These are phyloP conservation scores for Crypturellus undulatus DNA, from an alignment of 2,113 vertebrate genomes.

Conservation along the genomic window DNA sequence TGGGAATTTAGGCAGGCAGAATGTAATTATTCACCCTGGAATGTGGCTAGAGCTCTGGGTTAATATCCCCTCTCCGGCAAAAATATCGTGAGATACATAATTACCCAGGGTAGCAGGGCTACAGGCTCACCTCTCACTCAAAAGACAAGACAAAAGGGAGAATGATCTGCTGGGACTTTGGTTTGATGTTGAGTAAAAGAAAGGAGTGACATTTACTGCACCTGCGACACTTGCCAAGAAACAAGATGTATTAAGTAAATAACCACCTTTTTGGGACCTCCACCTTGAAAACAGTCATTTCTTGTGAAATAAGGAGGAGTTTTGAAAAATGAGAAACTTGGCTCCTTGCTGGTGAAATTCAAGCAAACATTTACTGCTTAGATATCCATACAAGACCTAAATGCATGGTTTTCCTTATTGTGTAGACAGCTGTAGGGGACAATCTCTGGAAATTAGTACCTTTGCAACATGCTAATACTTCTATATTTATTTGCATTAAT, in stretches of 20 bases:
- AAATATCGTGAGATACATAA: neutral
- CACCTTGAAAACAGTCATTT: neutral
- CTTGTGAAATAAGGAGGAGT: neutral
- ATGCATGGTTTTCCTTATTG: neutral
- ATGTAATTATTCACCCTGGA: constrained; percentile 38
- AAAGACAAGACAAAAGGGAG: neutral
- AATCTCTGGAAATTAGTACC: neutral
- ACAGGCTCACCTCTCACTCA: neutral
- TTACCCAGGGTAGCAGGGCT: constrained; percentile 1
- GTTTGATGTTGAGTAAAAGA: neutral
- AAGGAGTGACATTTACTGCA: neutral
- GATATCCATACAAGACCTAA: neutral
- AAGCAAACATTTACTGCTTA: neutral
- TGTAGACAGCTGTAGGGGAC: neutral
- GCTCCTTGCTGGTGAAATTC: neutral
- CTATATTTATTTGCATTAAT: neutral
- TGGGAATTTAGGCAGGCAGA: constrained; percentile 42
- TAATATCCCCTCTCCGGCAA: constrained; percentile 13
- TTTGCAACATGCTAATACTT: neutral
- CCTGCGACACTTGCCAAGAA: neutral
- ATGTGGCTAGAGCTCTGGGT: neutral
- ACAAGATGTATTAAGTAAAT: constrained; percentile 18
- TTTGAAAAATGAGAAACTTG: neutral
- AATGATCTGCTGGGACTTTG: neutral
- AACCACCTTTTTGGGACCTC: neutral